Percentiles rank a stretch among this genome's conserved stretches.
Evolutionary conservation across 2,797 vertebrate species (phyloP).

Genomic region (Argyrosomus regius): DNA sequence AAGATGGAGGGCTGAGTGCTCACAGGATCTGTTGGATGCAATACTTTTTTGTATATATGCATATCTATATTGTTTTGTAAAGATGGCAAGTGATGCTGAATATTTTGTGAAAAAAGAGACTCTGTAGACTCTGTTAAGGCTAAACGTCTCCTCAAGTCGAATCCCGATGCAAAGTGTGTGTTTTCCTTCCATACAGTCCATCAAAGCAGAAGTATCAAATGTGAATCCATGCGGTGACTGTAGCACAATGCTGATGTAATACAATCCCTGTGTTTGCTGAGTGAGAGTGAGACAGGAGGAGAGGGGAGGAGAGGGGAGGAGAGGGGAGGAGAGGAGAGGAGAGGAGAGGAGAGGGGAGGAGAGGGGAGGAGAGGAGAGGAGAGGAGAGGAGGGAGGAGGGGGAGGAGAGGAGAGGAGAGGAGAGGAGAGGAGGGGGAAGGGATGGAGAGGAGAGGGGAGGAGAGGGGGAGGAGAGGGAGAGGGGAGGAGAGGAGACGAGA

Average conservation of each 20-base stretch:
- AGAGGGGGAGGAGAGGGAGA: slow-evolving; percentile 11
- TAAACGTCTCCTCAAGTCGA: not conserved
- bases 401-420: slow-evolving; percentile 20
- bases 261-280: slow-evolving; percentile 38
- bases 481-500: not conserved
- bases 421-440: slow-evolving; percentile 16
- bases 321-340: slow-evolving; percentile 5
- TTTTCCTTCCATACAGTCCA: slow-evolving; percentile 14
- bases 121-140: too few relatives aligned
- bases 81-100: too few relatives aligned
- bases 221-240: slow-evolving; percentile 36
- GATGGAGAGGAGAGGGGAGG: slow-evolving; percentile 1
- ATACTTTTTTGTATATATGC: too few relatives aligned
- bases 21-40: too few relatives aligned
- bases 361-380: not conserved
- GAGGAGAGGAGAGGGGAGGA: slow-evolving; percentile 14
- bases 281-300: slow-evolving; percentile 20
- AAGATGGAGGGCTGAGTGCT: too few relatives aligned
- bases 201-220: slow-evolving; percentile 32
- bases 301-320: slow-evolving; percentile 17
- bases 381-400: slow-evolving; percentile 3
- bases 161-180: not conserved
- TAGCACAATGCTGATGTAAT: slow-evolving; percentile 38
- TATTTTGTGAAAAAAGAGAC: too few relatives aligned
- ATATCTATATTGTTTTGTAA: too few relatives aligned